Evolutionary conservation across 2,888 invertebrate species (phyloP).

Genomic region (Cataglyphis altisquamis): DNA sequence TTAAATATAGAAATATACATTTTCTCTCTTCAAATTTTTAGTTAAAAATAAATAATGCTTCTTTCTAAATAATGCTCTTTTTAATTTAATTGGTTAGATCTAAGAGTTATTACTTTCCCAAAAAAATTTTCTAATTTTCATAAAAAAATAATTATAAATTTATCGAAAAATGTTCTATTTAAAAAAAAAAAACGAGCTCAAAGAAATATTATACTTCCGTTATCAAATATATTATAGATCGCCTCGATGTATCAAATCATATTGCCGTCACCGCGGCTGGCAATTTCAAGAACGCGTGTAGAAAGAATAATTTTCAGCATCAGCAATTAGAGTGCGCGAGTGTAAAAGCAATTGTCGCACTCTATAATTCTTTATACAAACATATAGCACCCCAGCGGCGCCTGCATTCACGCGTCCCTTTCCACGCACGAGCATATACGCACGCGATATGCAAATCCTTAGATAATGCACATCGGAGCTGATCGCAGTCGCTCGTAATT

Average conservation of each 20-base stretch:
- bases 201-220: not conserved
- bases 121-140: not conserved
- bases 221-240: not conserved
- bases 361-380: conserved; percentile 57
- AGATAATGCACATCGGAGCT: conserved; percentile 72
- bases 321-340: conserved; percentile 52
- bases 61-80: not conserved
- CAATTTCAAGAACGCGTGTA: conserved; percentile 25
- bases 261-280: not conserved
- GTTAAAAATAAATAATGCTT: not conserved
- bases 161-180: not conserved
- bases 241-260: conserved; percentile 14
- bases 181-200: not conserved
- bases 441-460: conserved; percentile 82
- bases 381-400: conserved; percentile 16
- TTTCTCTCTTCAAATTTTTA: not conserved
- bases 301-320: conserved; percentile 41
- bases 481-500: conserved; percentile 75
- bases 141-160: not conserved
- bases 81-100: not conserved
- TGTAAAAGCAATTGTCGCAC: conserved; percentile 53
- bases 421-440: conserved; percentile 27
- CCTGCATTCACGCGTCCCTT: conserved; percentile 58
- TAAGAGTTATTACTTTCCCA: not conserved
- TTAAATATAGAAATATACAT: not conserved